phyloP scores from a whole-genome alignment of 2,113 vertebrate species.

The Plectropomus leopardus region DNA sequence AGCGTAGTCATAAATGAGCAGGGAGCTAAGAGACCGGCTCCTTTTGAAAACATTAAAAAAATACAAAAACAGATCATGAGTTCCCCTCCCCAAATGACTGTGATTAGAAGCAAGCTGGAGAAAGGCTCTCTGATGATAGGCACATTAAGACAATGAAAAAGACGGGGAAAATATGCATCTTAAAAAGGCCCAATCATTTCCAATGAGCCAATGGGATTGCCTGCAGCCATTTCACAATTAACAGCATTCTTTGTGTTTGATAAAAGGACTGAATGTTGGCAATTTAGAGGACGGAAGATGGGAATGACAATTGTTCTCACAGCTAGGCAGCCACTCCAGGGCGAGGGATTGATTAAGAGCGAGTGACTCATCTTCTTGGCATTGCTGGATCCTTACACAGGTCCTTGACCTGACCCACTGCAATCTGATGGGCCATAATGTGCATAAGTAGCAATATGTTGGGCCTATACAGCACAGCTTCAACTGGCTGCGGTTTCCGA shows the following conservation, averaged over 20 bases:
- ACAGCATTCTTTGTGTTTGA: conserved; percentile 71
- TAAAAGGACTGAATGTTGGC: conserved; percentile 73
- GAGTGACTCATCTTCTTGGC: conserved; percentile 55
- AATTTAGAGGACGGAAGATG: conserved; percentile 63
- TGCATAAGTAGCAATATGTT: conserved; percentile 17
- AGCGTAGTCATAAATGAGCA: conserved; percentile 57
- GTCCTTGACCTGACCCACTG: conserved; percentile 65
- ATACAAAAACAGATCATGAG: conserved; percentile 64
- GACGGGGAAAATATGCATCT: conserved; percentile 52
- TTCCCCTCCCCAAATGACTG: conserved; percentile 60
- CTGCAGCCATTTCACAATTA: conserved; percentile 75
- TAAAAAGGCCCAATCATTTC: conserved; percentile 62
- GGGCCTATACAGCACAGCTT: not conserved
- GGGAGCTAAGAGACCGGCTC: conserved; percentile 55
- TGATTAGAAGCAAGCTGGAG: conserved; percentile 66
- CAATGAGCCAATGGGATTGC: conserved; percentile 70
- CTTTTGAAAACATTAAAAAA: conserved; percentile 63
- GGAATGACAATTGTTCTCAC: conserved; percentile 57
- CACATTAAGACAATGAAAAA: conserved; percentile 65
- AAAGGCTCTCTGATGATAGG: conserved; percentile 62
- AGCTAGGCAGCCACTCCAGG: conserved; percentile 39
- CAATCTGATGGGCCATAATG: conserved; percentile 8
- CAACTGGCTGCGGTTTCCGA: conserved; percentile 11
- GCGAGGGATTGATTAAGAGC: conserved; percentile 50
- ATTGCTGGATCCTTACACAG: conserved; percentile 41